Evolutionary conservation across 2,888 invertebrate species (phyloP).

Genomic region (Glyphotaelius pellucidus): DNA sequence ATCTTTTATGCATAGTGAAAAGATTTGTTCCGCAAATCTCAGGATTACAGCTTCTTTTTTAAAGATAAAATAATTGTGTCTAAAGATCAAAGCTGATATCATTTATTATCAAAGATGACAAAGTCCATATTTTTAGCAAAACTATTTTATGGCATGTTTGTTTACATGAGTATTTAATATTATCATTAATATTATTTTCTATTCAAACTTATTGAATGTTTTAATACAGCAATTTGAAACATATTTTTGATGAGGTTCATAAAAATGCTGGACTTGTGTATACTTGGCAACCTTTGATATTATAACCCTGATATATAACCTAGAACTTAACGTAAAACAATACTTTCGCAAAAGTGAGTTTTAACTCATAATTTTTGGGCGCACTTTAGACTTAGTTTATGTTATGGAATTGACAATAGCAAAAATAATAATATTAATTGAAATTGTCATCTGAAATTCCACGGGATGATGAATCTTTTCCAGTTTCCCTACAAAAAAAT

Average conservation of each 20-base stretch:
- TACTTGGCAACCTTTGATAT: not conserved
- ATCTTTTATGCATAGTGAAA: too few species aligned
- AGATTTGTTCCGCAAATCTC: too few species aligned
- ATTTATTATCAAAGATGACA: not conserved
- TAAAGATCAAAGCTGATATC: not conserved
- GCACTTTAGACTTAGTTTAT: not conserved
- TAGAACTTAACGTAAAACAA: not conserved
- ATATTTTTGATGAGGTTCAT: not conserved
- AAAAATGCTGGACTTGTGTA: not conserved
- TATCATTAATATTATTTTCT: not conserved
- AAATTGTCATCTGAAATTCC: not conserved
- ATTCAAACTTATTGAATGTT: not conserved
- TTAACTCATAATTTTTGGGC: not conserved
- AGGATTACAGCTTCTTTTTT: too few species aligned
- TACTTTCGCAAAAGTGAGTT: not conserved
- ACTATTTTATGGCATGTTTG: not conserved
- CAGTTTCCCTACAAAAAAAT: not conserved
- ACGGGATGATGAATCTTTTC: not conserved
- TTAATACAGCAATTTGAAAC: not conserved
- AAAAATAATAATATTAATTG: not conserved
- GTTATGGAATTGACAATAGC: not conserved
- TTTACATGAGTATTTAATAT: not conserved
- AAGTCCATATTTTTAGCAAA: not conserved
- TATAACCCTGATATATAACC: not conserved
- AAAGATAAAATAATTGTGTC: not conserved